Base-by-base conservation (phyloP, 2,797 vertebrate species). In the Hemibagrus guttatus region DNA sequence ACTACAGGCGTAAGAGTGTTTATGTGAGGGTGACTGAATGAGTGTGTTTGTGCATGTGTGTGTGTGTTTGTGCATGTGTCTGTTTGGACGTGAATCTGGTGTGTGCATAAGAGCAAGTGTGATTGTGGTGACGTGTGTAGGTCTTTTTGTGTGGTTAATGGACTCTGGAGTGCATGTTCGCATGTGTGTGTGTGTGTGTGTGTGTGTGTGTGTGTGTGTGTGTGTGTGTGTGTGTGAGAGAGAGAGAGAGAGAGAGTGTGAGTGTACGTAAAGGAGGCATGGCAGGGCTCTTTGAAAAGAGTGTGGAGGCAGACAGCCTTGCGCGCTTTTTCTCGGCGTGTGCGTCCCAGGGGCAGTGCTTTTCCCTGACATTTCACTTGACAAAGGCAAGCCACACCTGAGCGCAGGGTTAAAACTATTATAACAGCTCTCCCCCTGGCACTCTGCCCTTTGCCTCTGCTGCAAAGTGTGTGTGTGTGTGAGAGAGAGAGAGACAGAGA, bases 291-390 rank as follows among this genome's bases (percentile, higher is more conserved):
- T 87, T 90, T 89, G 89, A 88, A 87, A 91, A 69, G 88, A 88
- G 86, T 87, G 76, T 88, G 86, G 88, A 90, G 86, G 88, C 86
- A 90, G 89, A 85, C 89, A 85, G 89, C 63, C 81, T 81, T 81
- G 84, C 83, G 72, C 80, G 49, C 80, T 89, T 88, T 71, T 87
- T 90, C 84, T 90, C 84, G 58, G 56, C 78, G 90, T 17, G 86
- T 76, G 66, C 58, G 91, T 93, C 93, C 94, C 85, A 66, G 86
- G 93, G 93, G 93, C 91, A 91, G 90, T 91, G 93, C 93, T 93
- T 95, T 93, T 94, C 93, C 91, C 91, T 96, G 95, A 95, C 95
- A 96, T 96, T 95, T 96, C 92, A 89, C 94, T 90, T 94, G 94
- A 95, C 95, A 95, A 95, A 95, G 94, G 94, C 90, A 83, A 94